Evolutionary conservation across 2,797 vertebrate species (phyloP).

Genomic region (Ispidina lecontei): DNA sequence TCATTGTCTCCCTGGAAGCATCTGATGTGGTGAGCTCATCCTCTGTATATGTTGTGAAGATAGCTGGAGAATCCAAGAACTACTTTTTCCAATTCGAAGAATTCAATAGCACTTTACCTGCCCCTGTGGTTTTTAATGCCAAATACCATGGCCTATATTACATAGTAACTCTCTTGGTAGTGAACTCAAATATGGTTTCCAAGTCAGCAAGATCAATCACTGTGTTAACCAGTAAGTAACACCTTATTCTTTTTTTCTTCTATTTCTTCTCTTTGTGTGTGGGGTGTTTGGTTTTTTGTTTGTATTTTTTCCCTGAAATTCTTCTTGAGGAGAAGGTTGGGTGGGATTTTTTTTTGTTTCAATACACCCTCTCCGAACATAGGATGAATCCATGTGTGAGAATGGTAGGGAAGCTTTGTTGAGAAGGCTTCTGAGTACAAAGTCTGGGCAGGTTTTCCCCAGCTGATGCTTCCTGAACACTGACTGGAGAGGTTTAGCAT

Average conservation of each 20-base stretch:
- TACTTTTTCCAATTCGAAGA: conserved; percentile 87
- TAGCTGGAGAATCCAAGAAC: conserved; percentile 88
- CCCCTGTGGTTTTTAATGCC: conserved; percentile 85
- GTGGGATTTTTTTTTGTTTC: neutral
- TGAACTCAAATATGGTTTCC: conserved; percentile 81
- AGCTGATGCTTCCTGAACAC: neutral
- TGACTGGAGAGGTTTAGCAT: neutral
- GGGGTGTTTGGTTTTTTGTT: neutral
- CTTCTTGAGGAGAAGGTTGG: neutral
- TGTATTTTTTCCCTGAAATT: neutral
- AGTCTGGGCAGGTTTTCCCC: neutral
- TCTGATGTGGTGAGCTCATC: conserved; percentile 83
- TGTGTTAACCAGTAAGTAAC: conserved; percentile 91
- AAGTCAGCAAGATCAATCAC: conserved; percentile 82
- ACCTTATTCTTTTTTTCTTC: neutral
- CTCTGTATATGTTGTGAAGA: conserved; percentile 87
- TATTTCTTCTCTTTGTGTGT: neutral
- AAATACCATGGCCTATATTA: conserved; percentile 91
- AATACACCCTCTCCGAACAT: neutral
- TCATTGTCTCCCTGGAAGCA: conserved; percentile 83
- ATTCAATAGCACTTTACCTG: conserved; percentile 80
- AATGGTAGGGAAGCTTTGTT: neutral
- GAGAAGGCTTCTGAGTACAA: neutral
- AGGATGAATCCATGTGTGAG: neutral
- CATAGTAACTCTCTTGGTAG: conserved; percentile 86